Evolutionary conservation across 1,140 invertebrate genomes (phyloP), one percentile per base, ranked within the genome.

Genomic region (Contarinia nasturtii): DNA sequence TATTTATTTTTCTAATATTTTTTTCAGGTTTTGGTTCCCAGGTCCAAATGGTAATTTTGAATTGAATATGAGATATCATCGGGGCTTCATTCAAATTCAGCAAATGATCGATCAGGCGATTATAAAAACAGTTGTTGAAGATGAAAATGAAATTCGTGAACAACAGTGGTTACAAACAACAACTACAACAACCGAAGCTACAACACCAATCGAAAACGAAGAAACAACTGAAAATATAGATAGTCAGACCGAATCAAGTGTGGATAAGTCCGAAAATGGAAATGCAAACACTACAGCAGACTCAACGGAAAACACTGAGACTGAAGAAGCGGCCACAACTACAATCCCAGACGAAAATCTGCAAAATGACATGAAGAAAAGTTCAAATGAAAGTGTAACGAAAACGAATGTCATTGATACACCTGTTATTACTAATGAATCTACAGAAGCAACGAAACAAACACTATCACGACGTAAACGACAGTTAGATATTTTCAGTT

Each of bases 11-110:
- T n/a, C n/a, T n/a, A n/a, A n/a, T n/a, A n/a, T n/a, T n/a, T n/a
- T n/a, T n/a, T n/a, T n/a, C n/a, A n/a, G n/a, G n/a, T 72, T 79
- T 44, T 79, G 76, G 76, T 70, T 70, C 14, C 76, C 77, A 0
- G 76, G 77, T 0, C 75, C 77, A 0, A 70, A 77, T 49, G 62
- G 62, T 2, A 72, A 63, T 50, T 79, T 79, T 58, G 54, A 78
- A 8, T 69, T 77, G 40, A 67, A 79, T 54, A 65, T 79, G 49
- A 68, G 76, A 19, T 80, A 80, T 54, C 69, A 79, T 55, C 67
- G 76, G 0, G 77, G 77, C 1, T 79, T 80, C 52, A 63, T 79
- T 1, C 75, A 79, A 52, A 65, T 79, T 8, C 77, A 77, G 53
- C 75, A 80, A 48, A 65, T 74, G 7, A 64, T 80, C 10, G 76